These are phyloP conservation scores for Mormoops blainvillei DNA, from an alignment of 2,113 vertebrate genomes.

Conservation along the genomic window DNA sequence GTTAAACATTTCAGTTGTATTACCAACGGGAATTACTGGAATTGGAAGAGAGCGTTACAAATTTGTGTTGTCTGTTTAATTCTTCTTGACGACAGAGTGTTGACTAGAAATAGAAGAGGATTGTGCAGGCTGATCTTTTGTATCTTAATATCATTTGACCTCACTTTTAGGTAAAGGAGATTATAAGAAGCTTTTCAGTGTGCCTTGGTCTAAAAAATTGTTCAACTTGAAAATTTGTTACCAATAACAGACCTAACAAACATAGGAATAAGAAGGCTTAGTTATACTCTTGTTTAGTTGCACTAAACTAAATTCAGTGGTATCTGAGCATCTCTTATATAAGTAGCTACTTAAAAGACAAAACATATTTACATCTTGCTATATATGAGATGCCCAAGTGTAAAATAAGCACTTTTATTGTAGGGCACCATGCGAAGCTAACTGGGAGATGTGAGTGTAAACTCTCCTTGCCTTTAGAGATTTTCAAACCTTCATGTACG, in stretches of 20 bases:
- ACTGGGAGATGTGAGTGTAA: not conserved
- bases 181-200: not conserved
- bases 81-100: constrained; percentile 5
- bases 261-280: not conserved
- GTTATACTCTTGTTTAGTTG: not conserved
- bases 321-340: not conserved
- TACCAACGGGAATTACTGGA: constrained; percentile 18
- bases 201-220: constrained; percentile 22
- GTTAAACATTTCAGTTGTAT: constrained; percentile 23
- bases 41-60: constrained; percentile 2
- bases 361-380: not conserved
- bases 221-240: not conserved
- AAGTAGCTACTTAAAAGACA: not conserved
- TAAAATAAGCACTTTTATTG: constrained; percentile 21
- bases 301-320: not conserved
- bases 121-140: not conserved
- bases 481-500: not conserved
- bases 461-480: not conserved
- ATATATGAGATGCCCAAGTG: not conserved
- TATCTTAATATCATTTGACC: not conserved
- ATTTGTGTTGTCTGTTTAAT: constrained; percentile 5
- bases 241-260: not conserved
- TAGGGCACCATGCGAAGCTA: not conserved
- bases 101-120: constrained; percentile 39
- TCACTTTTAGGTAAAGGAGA: not conserved